Conservation (phyloP, 2,113 vertebrate genomes). For the Calcarius ornatus region DNA sequence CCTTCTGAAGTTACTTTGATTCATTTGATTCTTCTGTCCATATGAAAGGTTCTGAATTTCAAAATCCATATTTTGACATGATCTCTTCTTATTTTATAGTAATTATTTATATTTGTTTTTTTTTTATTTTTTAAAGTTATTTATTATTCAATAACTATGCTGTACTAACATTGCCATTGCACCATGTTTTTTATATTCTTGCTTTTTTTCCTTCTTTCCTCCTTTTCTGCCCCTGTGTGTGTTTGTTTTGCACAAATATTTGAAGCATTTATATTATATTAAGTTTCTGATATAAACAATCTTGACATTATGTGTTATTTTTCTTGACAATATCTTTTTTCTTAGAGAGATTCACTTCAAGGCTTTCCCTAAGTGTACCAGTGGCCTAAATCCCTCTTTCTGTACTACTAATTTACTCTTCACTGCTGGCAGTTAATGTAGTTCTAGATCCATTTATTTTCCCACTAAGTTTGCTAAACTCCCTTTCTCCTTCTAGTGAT, state of each 20-base stretch:
- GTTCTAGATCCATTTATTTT: background rate
- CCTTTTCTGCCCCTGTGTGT: accelerated
- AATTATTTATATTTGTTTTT: background rate
- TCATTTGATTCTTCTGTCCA: background rate
- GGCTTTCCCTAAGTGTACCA: background rate
- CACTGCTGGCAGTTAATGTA: background rate
- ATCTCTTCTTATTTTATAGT: background rate
- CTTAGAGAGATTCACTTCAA: background rate
- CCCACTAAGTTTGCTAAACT: background rate
- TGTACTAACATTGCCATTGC: background rate
- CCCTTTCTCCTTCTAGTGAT: background rate
- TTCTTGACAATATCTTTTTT: background rate
- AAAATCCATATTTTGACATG: background rate
- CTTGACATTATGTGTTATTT: background rate
- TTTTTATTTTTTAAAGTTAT: background rate
- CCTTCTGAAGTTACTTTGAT: background rate
- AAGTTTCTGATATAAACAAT: background rate
- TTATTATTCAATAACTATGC: background rate
- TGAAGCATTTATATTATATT: background rate
- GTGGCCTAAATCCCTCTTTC: background rate
- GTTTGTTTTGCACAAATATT: background rate
- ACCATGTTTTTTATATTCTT: background rate
- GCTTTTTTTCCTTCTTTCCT: accelerated
- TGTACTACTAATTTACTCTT: background rate
- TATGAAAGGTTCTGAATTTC: background rate